Base-by-base conservation (phyloP, 1,140 invertebrate species). In the Palaemon carinicauda region DNA sequence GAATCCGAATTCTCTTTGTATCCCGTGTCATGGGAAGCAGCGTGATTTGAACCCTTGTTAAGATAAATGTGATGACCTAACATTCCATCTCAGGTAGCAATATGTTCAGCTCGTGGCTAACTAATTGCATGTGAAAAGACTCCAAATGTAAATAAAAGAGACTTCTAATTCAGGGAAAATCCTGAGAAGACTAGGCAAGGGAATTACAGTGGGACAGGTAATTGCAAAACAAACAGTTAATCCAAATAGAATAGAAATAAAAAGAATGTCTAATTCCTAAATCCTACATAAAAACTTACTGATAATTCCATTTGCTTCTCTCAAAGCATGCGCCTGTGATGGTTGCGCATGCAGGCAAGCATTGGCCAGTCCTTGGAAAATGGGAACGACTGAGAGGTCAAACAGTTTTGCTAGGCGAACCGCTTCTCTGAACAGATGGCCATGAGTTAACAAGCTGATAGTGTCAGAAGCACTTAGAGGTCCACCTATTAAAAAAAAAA, bases 371-470 rank as follows among this genome's bases (percentile, higher is more conserved):
- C 81, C 86, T 53, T 82, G 56, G n/a, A 87, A 71, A 9, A 89
- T 73, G 19, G 88, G 86, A 3, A 52, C 41, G 17, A 83, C 52
- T 24, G 85, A 71, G 15, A 53, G 85, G 24, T 81, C 85, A 77
- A 87, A 87, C n/a, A 83, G 69, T 15, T 54, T 60, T n/a, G 85
- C 81, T 3, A 89, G 81, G 19, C 56, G 80, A 5, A 89, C 75
- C 12, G 88, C 88, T 52, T 89, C 88, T 12, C 54, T 86, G 81
- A 87, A 89, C 60, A 89, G 75, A n/a, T 77, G 53, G 15, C 75
- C 88, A 77, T 89, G 85, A n/a, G 81, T 87, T 54, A 89, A 78
- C 10, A 89, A 33, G 24, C 78, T 82, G 69, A 88, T 88, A 17
- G 87, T 88, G 75, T 88, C 87, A 21, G 80, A 29, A 69, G 80